Evolutionary conservation across 2,797 vertebrate species (phyloP).

Genomic region (Amniataba percoides): DNA sequence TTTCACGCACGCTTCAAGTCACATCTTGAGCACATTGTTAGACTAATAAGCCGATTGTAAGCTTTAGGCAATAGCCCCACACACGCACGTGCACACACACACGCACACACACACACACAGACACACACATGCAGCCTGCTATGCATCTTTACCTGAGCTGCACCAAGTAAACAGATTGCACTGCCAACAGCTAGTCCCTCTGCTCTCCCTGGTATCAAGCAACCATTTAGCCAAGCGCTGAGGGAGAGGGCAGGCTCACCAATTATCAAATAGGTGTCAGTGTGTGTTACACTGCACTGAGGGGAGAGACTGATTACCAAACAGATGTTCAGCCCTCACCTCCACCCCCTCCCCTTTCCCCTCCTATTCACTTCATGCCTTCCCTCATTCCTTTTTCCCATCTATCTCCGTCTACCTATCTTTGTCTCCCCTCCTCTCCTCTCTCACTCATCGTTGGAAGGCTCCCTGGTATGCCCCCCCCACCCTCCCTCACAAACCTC

Average conservation of each 20-base stretch:
- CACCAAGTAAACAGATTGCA: slow-evolving; percentile 70
- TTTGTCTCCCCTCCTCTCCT: slow-evolving; percentile 24
- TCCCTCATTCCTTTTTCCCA: slow-evolving; percentile 33
- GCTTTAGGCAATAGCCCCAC: slow-evolving; percentile 28
- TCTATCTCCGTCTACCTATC: slow-evolving; percentile 15
- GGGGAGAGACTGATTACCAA: slow-evolving; percentile 76
- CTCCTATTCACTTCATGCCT: slow-evolving; percentile 32
- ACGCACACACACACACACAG: slow-evolving; percentile 34
- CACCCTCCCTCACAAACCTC: not conserved
- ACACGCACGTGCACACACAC: slow-evolving; percentile 29
- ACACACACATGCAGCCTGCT: slow-evolving; percentile 38
- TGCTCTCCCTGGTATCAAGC: slow-evolving; percentile 71
- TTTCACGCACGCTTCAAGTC: slow-evolving; percentile 46
- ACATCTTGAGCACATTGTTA: slow-evolving; percentile 51
- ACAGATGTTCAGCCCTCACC: slow-evolving; percentile 76
- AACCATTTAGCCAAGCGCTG: slow-evolving; percentile 70
- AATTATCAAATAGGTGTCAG: slow-evolving; percentile 84
- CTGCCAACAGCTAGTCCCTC: slow-evolving; percentile 69
- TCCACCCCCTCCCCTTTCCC: slow-evolving; percentile 51
- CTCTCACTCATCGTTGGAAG: slow-evolving; percentile 28
- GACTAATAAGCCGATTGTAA: slow-evolving; percentile 54
- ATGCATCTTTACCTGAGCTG: slow-evolving; percentile 68
- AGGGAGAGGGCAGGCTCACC: slow-evolving; percentile 73
- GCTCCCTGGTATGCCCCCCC: slow-evolving; percentile 20
- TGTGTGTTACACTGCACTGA: slow-evolving; percentile 69